These are phyloP conservation scores for Palloptera scutellata DNA, from an alignment of 2,888 invertebrate genomes.

Conservation along the genomic window DNA sequence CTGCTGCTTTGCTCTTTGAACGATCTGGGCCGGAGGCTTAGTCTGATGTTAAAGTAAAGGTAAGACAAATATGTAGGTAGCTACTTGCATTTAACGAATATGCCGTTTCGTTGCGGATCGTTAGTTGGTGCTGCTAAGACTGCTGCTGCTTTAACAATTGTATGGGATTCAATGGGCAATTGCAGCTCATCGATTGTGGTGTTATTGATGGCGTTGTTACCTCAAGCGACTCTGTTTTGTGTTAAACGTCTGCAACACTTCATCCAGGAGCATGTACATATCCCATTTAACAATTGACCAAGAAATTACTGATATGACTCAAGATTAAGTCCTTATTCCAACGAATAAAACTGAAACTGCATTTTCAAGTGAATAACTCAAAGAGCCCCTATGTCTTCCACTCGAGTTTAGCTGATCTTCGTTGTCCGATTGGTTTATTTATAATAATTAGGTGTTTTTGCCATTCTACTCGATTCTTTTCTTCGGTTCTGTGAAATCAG, in stretches of 20 bases:
- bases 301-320: slow-evolving; percentile 32
- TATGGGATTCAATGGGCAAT: slow-evolving; percentile 3
- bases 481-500: slow-evolving; percentile 20
- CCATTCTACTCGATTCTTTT: no score
- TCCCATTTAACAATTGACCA: no score
- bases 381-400: no score
- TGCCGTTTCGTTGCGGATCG: no score
- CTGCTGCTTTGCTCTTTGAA: no score
- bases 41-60: no score
- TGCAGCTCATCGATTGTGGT: slow-evolving; percentile 46
- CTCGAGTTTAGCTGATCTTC: slow-evolving; percentile 50
- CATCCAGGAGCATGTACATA: background rate
- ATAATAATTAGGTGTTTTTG: slow-evolving; percentile 60
- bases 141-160: no score
- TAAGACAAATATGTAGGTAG: no score
- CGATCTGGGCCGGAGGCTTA: background rate
- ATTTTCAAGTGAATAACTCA: background rate
- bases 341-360: slow-evolving; percentile 39
- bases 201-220: background rate
- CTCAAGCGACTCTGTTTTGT: background rate
- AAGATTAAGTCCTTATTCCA: slow-evolving; percentile 59
- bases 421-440: slow-evolving; percentile 63
- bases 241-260: background rate
- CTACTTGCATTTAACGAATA: no score
- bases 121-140: no score